Conservation (phyloP, 2,888 invertebrate species). For the Sarcophaga carnaria region DNA sequence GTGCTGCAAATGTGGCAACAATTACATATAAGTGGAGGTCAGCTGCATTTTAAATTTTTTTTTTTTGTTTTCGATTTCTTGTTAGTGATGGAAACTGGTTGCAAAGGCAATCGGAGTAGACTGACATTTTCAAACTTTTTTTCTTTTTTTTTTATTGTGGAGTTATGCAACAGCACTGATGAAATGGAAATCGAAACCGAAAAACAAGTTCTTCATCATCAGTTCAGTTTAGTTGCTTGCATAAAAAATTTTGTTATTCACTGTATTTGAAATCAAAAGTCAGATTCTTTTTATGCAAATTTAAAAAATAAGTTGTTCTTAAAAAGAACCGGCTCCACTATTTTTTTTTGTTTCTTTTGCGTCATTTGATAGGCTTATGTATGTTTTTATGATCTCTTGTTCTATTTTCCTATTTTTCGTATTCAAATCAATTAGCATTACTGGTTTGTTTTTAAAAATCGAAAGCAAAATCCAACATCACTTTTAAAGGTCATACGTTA, state of each 20-base stretch:
- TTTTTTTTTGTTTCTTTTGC: background rate
- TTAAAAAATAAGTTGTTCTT: background rate
- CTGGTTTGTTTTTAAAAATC: too few relatives aligned
- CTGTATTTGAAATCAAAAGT: background rate
- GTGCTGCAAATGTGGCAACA: slow-evolving; percentile 45
- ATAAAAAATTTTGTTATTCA: background rate
- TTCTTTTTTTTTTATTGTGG: slow-evolving; percentile 6
- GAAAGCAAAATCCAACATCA: too few relatives aligned
- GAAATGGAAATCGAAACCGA: slow-evolving; percentile 58
- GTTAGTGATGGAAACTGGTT: background rate
- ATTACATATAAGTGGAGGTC: slow-evolving; percentile 43
- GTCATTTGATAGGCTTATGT: background rate
- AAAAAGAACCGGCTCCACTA: background rate
- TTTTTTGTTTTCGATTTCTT: background rate
- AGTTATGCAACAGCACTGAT: slow-evolving; percentile 50
- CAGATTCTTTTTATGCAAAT: background rate
- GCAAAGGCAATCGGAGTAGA: background rate
- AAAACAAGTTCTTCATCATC: slow-evolving; percentile 53
- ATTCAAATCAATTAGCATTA: background rate
- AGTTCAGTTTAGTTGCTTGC: background rate
- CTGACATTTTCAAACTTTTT: background rate
- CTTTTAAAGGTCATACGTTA: too few relatives aligned
- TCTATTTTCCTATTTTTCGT: too few relatives aligned
- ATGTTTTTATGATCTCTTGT: background rate
- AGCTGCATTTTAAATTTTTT: slow-evolving; percentile 49